Evolutionary conservation across 2,888 invertebrate species (phyloP).

Genomic region (Lycocerus yunnanus): DNA sequence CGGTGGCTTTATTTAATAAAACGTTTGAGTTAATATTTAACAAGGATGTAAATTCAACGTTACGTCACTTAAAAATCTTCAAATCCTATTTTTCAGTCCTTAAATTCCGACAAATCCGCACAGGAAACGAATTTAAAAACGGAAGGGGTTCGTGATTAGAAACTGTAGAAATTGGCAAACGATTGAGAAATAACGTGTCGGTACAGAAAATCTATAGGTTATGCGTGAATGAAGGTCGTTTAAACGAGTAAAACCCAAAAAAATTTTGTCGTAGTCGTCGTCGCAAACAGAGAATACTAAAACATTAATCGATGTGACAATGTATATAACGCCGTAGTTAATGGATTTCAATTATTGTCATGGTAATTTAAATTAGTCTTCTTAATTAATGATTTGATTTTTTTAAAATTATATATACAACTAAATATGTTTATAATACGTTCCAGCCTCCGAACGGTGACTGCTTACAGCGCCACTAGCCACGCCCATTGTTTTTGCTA

Average conservation of each 20-base stretch:
- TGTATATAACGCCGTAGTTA: background rate
- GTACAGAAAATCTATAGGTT: constrained; percentile 39
- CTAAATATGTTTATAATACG: background rate
- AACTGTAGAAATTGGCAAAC: constrained; percentile 39
- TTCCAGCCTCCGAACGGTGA: background rate
- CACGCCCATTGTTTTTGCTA: background rate
- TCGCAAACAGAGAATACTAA: background rate
- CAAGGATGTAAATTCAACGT: background rate
- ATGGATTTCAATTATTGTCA: background rate
- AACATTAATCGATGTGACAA: background rate
- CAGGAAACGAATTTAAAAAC: constrained; percentile 16
- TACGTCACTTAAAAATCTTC: constrained; percentile 1
- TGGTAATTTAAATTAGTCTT: background rate
- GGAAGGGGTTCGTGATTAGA: constrained; percentile 39
- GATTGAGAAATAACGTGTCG: constrained; percentile 47
- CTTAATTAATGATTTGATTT: background rate
- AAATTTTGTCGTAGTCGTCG: no score
- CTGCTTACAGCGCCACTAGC: background rate
- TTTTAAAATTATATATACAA: no score
- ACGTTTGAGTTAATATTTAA: background rate
- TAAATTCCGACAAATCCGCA: constrained; percentile 27
- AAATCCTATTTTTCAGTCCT: constrained; percentile 15
- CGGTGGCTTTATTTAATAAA: background rate
- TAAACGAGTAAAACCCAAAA: background rate
- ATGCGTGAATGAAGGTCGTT: constrained; percentile 42